Evolutionary conservation across 2,888 invertebrate genomes (phyloP), one percentile per base, ranked within the genome.

Genomic region (Drepana falcataria): DNA sequence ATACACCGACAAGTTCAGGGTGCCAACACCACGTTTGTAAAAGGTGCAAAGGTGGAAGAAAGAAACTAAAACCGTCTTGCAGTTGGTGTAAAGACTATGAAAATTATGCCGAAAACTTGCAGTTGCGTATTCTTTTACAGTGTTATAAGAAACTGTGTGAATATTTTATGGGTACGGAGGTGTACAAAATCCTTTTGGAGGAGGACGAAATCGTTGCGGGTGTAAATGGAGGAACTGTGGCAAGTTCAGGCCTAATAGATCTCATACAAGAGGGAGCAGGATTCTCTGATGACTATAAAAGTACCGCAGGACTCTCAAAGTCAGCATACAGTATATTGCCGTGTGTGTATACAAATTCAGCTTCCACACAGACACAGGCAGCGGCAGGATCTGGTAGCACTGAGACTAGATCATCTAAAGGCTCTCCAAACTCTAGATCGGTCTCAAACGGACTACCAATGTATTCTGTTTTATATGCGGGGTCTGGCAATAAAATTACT

Each of bases 11-110:
- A 34, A 94, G 94, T 68, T 93, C 94, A 2, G 94, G 94, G 61
- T 98, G 98, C 85, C 96, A 96, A 81, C 98, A 98, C 85, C 96
- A 96, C 86, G 95, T 98, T 47, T 98, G 98, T 83, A 94, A 94
- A 68, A 92, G 93, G 53, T 98, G 98, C 79, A 93, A 95, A 75
- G 96, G 96, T 51, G 96, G 96, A 2, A 93, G 95, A 66, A 97
- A 97, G 85, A 95, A 95, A 78, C 91, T 97, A 52, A 95, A 96
- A 75, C 97, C 97, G 0, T 93, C 95, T 0, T 98, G 98, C 81
- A 92, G 93, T 66, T 95, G 95, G 93, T 98, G 98, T 82, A 95
- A 95, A 81, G 95, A 96, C 73, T 96, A 96, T 73, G 94, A 94
- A 47, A 94, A 94, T 61, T 97, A 97, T 81, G 92, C 93, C 53